phyloP scores from a whole-genome alignment of 2,797 vertebrate species.

The Tangara arthus region DNA sequence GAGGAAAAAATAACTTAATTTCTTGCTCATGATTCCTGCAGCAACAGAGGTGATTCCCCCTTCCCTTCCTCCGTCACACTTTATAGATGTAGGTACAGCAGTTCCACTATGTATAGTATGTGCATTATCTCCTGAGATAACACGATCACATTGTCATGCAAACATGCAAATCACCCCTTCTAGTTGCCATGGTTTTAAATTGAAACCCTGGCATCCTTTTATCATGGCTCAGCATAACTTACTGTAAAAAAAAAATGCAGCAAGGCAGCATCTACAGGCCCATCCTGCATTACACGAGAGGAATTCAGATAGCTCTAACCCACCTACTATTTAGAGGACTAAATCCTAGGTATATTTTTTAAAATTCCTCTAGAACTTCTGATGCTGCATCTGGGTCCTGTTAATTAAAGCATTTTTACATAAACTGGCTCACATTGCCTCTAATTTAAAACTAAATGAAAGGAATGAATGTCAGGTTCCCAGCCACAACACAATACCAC shows the following conservation, averaged over 20 bases:
- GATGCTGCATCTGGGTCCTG: not conserved
- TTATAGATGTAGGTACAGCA: not conserved
- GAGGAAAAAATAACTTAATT: not conserved
- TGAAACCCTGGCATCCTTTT: slow-evolving; percentile 37
- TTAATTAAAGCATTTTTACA: slow-evolving; percentile 58
- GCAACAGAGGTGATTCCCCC: not conserved
- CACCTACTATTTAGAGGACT: not conserved
- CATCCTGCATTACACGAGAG: not conserved
- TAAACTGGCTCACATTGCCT: slow-evolving; percentile 2
- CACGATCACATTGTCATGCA: slow-evolving; percentile 48
- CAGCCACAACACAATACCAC: slow-evolving; percentile 1
- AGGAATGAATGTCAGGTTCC: slow-evolving; percentile 20
- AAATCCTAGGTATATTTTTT: not conserved
- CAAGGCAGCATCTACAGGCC: not conserved
- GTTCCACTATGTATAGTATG: not conserved
- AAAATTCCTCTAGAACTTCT: not conserved
- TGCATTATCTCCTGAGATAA: slow-evolving; percentile 45
- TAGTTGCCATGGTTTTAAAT: slow-evolving; percentile 61
- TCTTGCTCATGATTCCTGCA: not conserved
- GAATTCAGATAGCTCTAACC: not conserved
- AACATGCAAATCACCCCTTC: slow-evolving; percentile 55
- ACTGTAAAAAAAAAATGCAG: not conserved
- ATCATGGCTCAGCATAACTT: slow-evolving; percentile 23
- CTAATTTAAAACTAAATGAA: slow-evolving; percentile 48
- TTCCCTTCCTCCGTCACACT: not conserved